A percentile compares a stretch with the other conserved stretches of the same genome.
These are phyloP conservation scores for Recurvirostra avosetta DNA, from an alignment of 2,113 vertebrate genomes.

Conservation along the genomic window DNA sequence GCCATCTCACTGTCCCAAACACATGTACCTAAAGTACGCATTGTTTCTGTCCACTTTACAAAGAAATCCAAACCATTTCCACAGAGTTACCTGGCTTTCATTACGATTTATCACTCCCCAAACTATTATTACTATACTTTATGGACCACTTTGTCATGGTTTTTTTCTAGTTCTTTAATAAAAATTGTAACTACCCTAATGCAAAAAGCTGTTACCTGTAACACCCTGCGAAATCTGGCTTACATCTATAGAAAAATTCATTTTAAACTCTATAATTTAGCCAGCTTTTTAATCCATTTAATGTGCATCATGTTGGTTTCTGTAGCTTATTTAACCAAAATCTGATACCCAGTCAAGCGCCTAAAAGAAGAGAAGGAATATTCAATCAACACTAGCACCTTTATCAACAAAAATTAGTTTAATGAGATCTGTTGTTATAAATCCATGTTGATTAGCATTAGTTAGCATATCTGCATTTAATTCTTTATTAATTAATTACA, in stretches of 20 bases:
- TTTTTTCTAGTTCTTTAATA: neutral
- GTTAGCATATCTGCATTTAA: slow-evolving; percentile 7
- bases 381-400: neutral
- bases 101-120: neutral
- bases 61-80: neutral
- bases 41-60: neutral
- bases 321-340: slow-evolving; percentile 22
- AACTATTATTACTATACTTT: neutral
- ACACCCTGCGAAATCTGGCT: neutral
- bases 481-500: neutral
- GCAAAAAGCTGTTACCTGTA: neutral
- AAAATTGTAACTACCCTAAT: neutral
- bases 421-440: slow-evolving; percentile 9
- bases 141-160: neutral
- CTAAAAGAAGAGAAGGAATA: slow-evolving; percentile 13
- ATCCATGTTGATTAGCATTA: neutral
- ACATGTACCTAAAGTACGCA: neutral
- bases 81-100: neutral
- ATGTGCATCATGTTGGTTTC: neutral
- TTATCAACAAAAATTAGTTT: slow-evolving; percentile 19
- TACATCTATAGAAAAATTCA: neutral
- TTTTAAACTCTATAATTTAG: slow-evolving; percentile 2
- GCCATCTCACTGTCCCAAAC: neutral
- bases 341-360: neutral
- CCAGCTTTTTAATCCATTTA: neutral